phyloP scores from a whole-genome alignment of 2,797 vertebrate species.

The Melanotaenia nigrans region DNA sequence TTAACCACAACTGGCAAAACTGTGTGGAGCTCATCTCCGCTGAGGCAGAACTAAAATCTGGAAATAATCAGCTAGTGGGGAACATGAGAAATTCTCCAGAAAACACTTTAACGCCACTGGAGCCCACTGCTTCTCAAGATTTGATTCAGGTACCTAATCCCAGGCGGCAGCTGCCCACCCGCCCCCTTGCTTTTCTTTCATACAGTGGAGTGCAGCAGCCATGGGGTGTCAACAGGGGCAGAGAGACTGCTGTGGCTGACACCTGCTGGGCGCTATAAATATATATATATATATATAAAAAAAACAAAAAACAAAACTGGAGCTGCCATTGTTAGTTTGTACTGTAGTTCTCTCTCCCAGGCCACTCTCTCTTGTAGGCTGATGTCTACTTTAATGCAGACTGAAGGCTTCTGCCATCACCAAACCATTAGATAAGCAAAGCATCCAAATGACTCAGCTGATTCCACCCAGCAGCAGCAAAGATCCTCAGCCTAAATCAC shows the following conservation, averaged over 20 bases:
- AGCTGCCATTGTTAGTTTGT: slow-evolving; percentile 86
- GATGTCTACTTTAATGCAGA: slow-evolving; percentile 74
- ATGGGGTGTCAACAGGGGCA: slow-evolving; percentile 91
- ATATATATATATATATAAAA: slow-evolving; percentile 59
- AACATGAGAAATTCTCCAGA: slow-evolving; percentile 94
- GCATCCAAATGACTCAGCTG: slow-evolving; percentile 75
- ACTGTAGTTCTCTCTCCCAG: slow-evolving; percentile 74
- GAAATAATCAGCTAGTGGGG: slow-evolving; percentile 97
- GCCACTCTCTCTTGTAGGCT: slow-evolving; percentile 58
- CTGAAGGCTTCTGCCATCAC: slow-evolving; percentile 76
- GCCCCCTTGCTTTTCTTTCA: slow-evolving; percentile 79
- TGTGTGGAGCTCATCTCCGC: slow-evolving; percentile 89
- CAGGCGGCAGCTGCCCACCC: slow-evolving; percentile 87
- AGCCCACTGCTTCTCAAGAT: slow-evolving; percentile 92
- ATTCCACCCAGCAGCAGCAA: slow-evolving; percentile 55
- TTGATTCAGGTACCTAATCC: slow-evolving; percentile 98
- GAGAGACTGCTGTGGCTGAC: slow-evolving; percentile 87
- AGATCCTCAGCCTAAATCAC: slow-evolving; percentile 45
- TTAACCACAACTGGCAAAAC: slow-evolving; percentile 89
- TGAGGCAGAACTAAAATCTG: slow-evolving; percentile 98
- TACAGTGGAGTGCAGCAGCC: slow-evolving; percentile 81
- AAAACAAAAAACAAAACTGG: slow-evolving; percentile 62
- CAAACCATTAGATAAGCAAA: slow-evolving; percentile 70
- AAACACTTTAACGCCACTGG: slow-evolving; percentile 96
- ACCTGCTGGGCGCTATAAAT: slow-evolving; percentile 97